These are phyloP conservation scores for Palythoa grandiflora DNA, from an alignment of 92 coral and sea anemone species.

Conservation along the genomic window DNA sequence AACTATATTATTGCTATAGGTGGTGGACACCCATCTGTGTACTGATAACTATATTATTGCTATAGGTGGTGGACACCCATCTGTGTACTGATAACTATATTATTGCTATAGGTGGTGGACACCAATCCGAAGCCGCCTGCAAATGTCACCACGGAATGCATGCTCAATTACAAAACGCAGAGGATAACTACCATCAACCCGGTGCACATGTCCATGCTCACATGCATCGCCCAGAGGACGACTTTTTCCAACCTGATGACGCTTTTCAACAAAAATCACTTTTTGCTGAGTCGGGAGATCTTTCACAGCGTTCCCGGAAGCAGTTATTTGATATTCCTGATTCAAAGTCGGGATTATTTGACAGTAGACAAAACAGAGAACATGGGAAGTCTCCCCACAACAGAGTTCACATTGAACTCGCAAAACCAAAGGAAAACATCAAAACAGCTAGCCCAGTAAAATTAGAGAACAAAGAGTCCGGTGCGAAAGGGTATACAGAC, in stretches of 20 bases:
- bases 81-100: neutral
- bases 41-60: neutral
- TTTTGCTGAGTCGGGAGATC: neutral
- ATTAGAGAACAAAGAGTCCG: conserved; percentile 2
- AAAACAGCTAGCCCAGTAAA: neutral
- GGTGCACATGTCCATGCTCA: conserved; percentile 48
- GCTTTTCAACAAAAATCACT: conserved; percentile 2
- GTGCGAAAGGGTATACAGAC: neutral
- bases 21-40: neutral
- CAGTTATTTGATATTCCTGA: neutral
- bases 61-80: neutral
- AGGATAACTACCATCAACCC: conserved; percentile 35
- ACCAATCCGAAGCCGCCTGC: conserved; percentile 48
- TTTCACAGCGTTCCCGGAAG: conserved; percentile 2
- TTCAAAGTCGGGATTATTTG: neutral
- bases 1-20: too few species aligned
- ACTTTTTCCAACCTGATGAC: conserved; percentile 37
- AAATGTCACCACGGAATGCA: conserved; percentile 58
- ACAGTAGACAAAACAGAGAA: neutral
- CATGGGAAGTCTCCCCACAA: conserved; percentile 11
- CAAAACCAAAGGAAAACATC: conserved; percentile 25
- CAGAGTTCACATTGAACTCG: conserved; percentile 15
- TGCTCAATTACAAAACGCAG: conserved; percentile 27
- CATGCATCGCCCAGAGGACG: conserved; percentile 40
- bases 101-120: conserved; percentile 13